Conservation (phyloP, 2,888 invertebrate genomes). For the Capitulum mitella region DNA sequence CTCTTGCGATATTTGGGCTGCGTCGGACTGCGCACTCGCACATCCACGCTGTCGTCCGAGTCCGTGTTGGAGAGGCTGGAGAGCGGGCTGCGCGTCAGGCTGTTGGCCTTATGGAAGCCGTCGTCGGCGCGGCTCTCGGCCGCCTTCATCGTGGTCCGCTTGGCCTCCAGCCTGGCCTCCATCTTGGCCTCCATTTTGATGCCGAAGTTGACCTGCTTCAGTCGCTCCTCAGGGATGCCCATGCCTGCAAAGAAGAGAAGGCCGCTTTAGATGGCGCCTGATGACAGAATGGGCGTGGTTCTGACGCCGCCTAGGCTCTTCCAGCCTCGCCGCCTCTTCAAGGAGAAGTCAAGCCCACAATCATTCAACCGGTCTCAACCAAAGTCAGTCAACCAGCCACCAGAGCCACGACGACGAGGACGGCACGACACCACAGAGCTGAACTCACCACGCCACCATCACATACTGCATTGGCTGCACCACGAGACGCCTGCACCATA, state of each 20-base stretch:
- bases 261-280: no score
- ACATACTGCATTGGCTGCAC: no score
- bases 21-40: neutral
- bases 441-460: no score
- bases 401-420: no score
- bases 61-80: neutral
- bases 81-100: neutral
- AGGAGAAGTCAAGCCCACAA: no score
- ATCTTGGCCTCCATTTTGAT: neutral
- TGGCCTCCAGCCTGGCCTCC: neutral
- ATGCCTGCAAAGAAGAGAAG: neutral
- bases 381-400: no score
- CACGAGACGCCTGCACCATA: no score
- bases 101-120: no score
- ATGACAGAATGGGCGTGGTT: no score
- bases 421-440: neutral
- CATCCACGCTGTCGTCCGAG: conserved; percentile 19
- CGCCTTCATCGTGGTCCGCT: neutral
- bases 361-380: no score
- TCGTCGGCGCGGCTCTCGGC: neutral
- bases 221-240: neutral
- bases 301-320: no score
- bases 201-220: neutral
- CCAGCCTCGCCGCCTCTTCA: no score
- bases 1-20: conserved; percentile 6